phyloP scores from a whole-genome alignment of 2,797 vertebrate species.

The Chromobotia macracanthus region DNA sequence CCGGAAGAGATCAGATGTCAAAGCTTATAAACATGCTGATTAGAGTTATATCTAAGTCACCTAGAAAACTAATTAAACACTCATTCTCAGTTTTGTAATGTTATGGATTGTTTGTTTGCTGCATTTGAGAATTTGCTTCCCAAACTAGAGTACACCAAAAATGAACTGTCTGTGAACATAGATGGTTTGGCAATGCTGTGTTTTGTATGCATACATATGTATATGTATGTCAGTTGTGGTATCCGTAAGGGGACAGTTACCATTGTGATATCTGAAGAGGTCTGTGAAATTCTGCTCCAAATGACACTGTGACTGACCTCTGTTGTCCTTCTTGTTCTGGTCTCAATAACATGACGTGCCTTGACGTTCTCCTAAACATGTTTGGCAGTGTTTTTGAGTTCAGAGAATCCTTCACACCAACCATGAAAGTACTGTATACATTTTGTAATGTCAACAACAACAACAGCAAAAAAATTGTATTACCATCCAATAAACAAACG shows the following conservation, averaged over 20 bases:
- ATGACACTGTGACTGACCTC: slow-evolving; percentile 52
- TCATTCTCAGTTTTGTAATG: slow-evolving; percentile 20
- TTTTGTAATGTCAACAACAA: slow-evolving; percentile 51
- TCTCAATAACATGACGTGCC: slow-evolving; percentile 60
- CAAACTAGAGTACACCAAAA: slow-evolving; percentile 53
- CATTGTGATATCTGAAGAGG: slow-evolving; percentile 5
- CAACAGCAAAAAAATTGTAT: slow-evolving; percentile 37
- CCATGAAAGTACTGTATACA: slow-evolving; percentile 54
- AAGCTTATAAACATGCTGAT: slow-evolving; percentile 47
- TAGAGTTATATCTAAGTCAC: slow-evolving; percentile 19
- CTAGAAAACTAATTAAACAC: slow-evolving; percentile 12
- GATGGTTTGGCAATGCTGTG: slow-evolving; percentile 4
- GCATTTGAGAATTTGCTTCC: slow-evolving; percentile 43
- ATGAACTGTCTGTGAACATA: slow-evolving; percentile 23
- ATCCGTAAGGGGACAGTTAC: background rate
- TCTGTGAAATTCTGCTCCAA: slow-evolving; percentile 41
- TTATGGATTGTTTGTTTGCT: slow-evolving; percentile 38
- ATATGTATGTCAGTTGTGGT: background rate
- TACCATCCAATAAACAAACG: slow-evolving; percentile 59
- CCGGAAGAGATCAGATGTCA: slow-evolving; percentile 48
- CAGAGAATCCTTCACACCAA: slow-evolving; percentile 49
- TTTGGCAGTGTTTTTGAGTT: slow-evolving; percentile 57
- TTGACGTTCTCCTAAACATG: slow-evolving; percentile 53
- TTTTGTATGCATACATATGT: background rate
- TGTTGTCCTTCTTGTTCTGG: slow-evolving; percentile 52